Evolutionary conservation across 2,888 invertebrate species (phyloP), one percentile per base, ranked within the genome.

Genomic region (Xestia c-nigrum): DNA sequence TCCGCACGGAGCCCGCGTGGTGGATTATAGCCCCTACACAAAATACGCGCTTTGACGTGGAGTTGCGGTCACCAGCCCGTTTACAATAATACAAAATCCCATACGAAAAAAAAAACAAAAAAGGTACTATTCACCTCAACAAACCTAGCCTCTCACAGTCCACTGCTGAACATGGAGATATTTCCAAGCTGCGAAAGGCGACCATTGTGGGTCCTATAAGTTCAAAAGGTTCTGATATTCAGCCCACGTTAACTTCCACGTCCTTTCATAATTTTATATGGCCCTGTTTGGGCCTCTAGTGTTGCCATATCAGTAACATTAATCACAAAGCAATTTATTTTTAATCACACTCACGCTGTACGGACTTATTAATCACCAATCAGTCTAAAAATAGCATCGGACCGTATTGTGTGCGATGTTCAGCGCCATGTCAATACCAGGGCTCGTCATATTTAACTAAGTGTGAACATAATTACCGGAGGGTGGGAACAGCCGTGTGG

Each of bases 381-480:
- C 55, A 6, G 5, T 38, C 24, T 24, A 52, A 59, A 21, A 52
- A 65, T 68, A 64, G 24, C 61, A 65, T 24, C 40, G 38, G 50
- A 55, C 59, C 38, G 43, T 38, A 19, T 14, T 57, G 55, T 66
- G 24, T 66, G 14, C 65, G 21, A 12, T 46, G 24, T n/a, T 43
- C 71, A 50, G 52, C 66, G 63, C 5, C 81, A 59, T 78, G 86
- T 88, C 86, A 86, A 75, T 80, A 80, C 69, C 87, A 86, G 71
- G 66, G 57, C 65, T 67, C 81, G 73, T 84, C 81, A 80, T 82
- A 87, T 87, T 88, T 87, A 89, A 88, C 85, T 82, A 84, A 88
- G 89, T 90, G 86, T 89, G 86, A 91, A 90, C 87, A 86, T 87
- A 88, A 91, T 90, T 90, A 85, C 71, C 64, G 84, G 83, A 76